Evolutionary conservation across 2,797 vertebrate species (phyloP).

Genomic region (Clarias laeviceps): DNA sequence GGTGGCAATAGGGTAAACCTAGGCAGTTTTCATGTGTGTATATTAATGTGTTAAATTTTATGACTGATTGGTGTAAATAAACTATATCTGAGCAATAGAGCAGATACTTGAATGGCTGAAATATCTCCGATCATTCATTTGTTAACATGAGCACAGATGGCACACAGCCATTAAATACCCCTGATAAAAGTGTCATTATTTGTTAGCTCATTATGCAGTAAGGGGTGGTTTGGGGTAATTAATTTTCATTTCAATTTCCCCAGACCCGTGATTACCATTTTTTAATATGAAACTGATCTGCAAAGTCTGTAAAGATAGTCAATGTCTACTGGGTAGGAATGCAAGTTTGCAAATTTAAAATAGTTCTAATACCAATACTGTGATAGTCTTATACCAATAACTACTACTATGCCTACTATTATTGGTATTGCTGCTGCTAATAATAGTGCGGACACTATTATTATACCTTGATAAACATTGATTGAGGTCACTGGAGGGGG

Average conservation of each 20-base stretch:
- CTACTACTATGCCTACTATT: neutral
- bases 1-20: no score
- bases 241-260: neutral
- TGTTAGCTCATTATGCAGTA: neutral
- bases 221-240: neutral
- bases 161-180: conserved; percentile 18
- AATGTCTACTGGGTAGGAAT: neutral
- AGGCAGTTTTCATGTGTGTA: no score
- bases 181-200: conserved; percentile 19
- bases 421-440: neutral
- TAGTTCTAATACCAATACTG: neutral
- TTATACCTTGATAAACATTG: no score
- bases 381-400: neutral
- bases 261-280: conserved; percentile 5
- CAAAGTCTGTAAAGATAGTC: neutral
- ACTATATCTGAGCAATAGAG: neutral
- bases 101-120: neutral
- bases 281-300: neutral
- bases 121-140: neutral
- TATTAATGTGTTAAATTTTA: no score
- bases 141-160: conserved; percentile 6
- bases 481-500: no score
- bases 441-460: neutral
- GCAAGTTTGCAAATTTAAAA: neutral
- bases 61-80: no score